Evolutionary conservation across 2,113 vertebrate species (phyloP).

Genomic region (Prunella fulvescens): DNA sequence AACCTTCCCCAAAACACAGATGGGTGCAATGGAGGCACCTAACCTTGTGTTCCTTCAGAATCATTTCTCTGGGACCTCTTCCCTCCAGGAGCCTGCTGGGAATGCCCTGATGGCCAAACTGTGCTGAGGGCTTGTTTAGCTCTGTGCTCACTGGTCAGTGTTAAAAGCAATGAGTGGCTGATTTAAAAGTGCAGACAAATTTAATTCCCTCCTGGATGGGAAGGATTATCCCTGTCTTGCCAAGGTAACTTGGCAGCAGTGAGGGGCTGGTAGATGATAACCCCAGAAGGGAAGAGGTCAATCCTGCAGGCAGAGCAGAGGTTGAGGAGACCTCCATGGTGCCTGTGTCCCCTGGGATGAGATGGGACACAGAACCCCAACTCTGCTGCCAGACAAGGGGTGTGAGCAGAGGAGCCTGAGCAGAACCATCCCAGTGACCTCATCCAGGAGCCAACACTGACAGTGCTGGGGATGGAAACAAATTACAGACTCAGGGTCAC

Average conservation of each 20-base stretch:
- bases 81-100: background rate
- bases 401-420: background rate
- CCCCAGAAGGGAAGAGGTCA: background rate
- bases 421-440: background rate
- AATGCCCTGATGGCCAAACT: background rate
- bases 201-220: background rate
- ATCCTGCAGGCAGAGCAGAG: background rate
- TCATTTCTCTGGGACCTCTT: background rate
- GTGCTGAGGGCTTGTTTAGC: background rate
- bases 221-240: background rate
- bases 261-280: background rate
- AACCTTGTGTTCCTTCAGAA: background rate
- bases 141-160: rapidly evolving
- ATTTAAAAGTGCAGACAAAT: background rate
- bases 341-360: rapidly evolving
- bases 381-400: background rate
- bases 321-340: background rate
- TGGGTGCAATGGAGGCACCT: background rate
- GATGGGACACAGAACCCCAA: background rate
- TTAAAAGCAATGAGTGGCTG: background rate
- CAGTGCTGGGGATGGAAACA: background rate
- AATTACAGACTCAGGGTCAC: background rate
- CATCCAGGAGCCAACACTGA: background rate
- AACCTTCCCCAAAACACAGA: background rate
- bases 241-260: background rate